phyloP scores from a whole-genome alignment of 2,888 invertebrate genomes.

The Eristalis tenax region DNA sequence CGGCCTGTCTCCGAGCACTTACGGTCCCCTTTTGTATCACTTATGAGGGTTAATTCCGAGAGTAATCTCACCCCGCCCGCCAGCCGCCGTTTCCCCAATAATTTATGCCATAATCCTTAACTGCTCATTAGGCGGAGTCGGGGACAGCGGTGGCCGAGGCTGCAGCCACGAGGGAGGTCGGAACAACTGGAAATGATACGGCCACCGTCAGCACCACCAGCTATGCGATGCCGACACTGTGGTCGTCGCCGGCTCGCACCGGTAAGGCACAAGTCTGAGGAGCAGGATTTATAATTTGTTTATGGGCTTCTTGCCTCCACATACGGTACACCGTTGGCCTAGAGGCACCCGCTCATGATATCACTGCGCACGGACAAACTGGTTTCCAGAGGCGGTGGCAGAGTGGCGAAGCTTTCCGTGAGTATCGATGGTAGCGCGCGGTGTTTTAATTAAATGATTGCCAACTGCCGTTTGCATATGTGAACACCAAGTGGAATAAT shows the following conservation, averaged over 20 bases:
- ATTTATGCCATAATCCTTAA: conserved; percentile 60
- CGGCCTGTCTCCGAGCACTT: neutral
- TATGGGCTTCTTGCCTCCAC: conserved; percentile 53
- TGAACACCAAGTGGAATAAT: conserved; percentile 57
- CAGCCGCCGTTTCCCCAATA: conserved; percentile 13
- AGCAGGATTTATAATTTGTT: conserved; percentile 68
- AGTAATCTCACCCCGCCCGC: conserved; percentile 13
- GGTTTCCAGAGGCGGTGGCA: conserved; percentile 26
- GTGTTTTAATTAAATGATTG: conserved; percentile 70
- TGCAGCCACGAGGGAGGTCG: conserved; percentile 37
- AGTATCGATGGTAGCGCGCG: conserved; percentile 43
- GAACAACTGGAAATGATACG: conserved; percentile 13
- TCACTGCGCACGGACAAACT: conserved; percentile 50
- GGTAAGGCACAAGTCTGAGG: conserved; percentile 55
- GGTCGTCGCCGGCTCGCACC: neutral
- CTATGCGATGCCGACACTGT: neutral
- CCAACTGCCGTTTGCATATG: conserved; percentile 49
- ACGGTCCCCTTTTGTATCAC: neutral
- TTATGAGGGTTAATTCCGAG: conserved; percentile 18
- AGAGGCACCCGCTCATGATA: conserved; percentile 61
- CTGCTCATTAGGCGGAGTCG: conserved; percentile 51
- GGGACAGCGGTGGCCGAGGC: conserved; percentile 7
- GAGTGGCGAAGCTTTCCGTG: neutral
- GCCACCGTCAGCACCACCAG: conserved; percentile 9
- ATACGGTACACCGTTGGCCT: conserved; percentile 20